phyloP scores from a whole-genome alignment of 1,140 invertebrate species.

The Neomicropteryx cornuta region DNA sequence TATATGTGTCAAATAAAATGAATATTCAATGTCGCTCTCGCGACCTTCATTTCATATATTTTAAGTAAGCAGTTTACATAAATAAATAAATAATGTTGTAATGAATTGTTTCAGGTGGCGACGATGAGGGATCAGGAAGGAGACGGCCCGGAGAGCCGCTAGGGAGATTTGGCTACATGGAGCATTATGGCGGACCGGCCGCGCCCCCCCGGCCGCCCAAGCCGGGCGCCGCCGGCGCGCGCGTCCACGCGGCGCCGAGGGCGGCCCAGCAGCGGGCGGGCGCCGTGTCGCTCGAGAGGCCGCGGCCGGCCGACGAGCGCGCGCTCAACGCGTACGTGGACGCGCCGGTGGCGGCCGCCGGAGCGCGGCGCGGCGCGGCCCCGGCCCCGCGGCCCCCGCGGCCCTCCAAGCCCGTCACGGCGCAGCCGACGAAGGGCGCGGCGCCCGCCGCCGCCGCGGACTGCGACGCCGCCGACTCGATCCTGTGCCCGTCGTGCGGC shows the following conservation, averaged over 20 bases:
- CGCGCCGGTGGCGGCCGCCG: slow-evolving; percentile 45
- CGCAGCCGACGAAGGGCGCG: slow-evolving; percentile 30
- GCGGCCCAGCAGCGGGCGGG: slow-evolving; percentile 43
- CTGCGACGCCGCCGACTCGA: slow-evolving; percentile 43
- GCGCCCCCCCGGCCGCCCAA: slow-evolving; percentile 49
- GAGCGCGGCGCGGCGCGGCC: slow-evolving; percentile 25
- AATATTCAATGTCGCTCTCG: too few species aligned
- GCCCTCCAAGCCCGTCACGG: slow-evolving; percentile 34
- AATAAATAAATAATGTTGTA: too few species aligned
- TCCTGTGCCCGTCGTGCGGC: slow-evolving; percentile 76
- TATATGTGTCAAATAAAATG: too few species aligned
- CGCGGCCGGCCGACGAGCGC: slow-evolving; percentile 64
- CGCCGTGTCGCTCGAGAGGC: slow-evolving; percentile 56
- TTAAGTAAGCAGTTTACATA: too few species aligned
- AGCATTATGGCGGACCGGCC: slow-evolving; percentile 49
- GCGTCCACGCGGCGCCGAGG: slow-evolving; percentile 43
- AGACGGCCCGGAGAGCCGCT: slow-evolving; percentile 42
- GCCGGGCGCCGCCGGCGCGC: slow-evolving; percentile 49
- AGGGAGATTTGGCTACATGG: slow-evolving; percentile 32
- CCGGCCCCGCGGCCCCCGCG: slow-evolving; percentile 21
- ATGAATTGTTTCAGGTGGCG: too few species aligned
- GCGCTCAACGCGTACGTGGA: slow-evolving; percentile 78
- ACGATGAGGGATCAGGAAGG: slow-evolving; percentile 49
- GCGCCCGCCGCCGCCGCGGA: slow-evolving; percentile 25
- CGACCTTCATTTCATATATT: too few species aligned